phyloP scores from a whole-genome alignment of 2,888 invertebrate species.

The Furcula furcula region DNA sequence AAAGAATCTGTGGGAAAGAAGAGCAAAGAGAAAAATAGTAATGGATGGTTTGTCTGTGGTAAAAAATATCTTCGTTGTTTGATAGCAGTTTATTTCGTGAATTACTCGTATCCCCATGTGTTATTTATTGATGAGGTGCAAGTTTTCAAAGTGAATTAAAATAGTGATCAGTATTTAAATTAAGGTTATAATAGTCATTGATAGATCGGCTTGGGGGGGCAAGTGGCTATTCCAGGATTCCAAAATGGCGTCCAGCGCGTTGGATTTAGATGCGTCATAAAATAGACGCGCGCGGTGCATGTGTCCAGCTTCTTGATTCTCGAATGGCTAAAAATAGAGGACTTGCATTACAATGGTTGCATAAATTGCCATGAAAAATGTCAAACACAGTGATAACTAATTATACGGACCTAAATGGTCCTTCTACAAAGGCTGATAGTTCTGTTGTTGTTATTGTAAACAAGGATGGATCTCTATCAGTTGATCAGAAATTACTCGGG shows the following conservation, averaged over 20 bases:
- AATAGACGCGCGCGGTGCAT: slow-evolving; percentile 70
- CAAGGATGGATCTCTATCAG: slow-evolving; percentile 91
- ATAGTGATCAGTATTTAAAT: no score
- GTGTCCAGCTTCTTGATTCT: no score
- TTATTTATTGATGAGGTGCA: no score
- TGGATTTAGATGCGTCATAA: slow-evolving; percentile 62
- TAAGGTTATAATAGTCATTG: no score
- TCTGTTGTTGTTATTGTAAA: slow-evolving; percentile 92
- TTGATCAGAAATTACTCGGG: slow-evolving; percentile 90
- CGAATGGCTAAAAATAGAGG: slow-evolving; percentile 70
- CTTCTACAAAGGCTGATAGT: slow-evolving; percentile 82
- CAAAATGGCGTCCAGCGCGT: slow-evolving; percentile 77
- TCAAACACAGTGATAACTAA: slow-evolving; percentile 80
- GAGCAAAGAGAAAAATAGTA: no score
- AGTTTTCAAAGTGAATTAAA: no score
- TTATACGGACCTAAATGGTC: slow-evolving; percentile 77
- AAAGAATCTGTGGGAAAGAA: no score
- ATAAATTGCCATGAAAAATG: slow-evolving; percentile 66
- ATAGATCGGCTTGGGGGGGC: no score
- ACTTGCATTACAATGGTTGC: slow-evolving; percentile 56
- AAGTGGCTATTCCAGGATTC: slow-evolving; percentile 36
- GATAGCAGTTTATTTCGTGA: no score
- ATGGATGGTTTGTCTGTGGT: no score
- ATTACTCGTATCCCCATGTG: no score
- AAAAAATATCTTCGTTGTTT: no score